Percentiles rank a stretch among this genome's conserved stretches.
phyloP scores from a whole-genome alignment of 2,113 vertebrate species.

The Scomber japonicus region DNA sequence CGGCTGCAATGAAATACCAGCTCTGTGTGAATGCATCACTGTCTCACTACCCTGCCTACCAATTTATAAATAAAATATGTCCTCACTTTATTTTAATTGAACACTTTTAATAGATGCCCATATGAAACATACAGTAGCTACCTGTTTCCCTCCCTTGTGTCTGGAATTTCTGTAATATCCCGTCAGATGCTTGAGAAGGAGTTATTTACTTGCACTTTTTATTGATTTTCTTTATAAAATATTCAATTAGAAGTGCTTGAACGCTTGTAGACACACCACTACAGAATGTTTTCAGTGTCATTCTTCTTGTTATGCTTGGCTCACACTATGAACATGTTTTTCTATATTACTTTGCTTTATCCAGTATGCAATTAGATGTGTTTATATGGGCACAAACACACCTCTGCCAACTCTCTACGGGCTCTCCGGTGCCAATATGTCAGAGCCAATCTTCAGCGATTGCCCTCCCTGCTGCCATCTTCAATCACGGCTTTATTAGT shows the following conservation, averaged over 20 bases:
- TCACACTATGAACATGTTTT: slow-evolving; percentile 1
- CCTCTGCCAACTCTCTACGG: slow-evolving; percentile 35
- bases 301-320: neutral
- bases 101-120: slow-evolving; percentile 21
- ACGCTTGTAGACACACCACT: neutral
- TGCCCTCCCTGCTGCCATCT: slow-evolving; percentile 16
- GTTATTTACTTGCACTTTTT: slow-evolving; percentile 6
- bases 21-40: slow-evolving; percentile 13
- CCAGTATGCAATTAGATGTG: slow-evolving; percentile 42
- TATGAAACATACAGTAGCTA: neutral
- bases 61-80: slow-evolving; percentile 33
- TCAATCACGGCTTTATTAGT: slow-evolving; percentile 38
- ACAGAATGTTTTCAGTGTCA: slow-evolving; percentile 11
- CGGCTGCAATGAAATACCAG: slow-evolving; percentile 17
- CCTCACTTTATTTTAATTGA: slow-evolving; percentile 35
- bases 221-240: slow-evolving; percentile 41
- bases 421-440: slow-evolving; percentile 25
- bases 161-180: slow-evolving; percentile 14
- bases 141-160: neutral
- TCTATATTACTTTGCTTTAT: slow-evolving; percentile 19
- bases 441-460: slow-evolving; percentile 29
- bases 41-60: neutral
- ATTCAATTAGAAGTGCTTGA: slow-evolving; percentile 35
- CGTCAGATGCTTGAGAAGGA: slow-evolving; percentile 16
- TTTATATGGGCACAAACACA: slow-evolving; percentile 9